phyloP scores from a whole-genome alignment of 2,888 invertebrate genomes.

The Agrotis exclamationis region DNA sequence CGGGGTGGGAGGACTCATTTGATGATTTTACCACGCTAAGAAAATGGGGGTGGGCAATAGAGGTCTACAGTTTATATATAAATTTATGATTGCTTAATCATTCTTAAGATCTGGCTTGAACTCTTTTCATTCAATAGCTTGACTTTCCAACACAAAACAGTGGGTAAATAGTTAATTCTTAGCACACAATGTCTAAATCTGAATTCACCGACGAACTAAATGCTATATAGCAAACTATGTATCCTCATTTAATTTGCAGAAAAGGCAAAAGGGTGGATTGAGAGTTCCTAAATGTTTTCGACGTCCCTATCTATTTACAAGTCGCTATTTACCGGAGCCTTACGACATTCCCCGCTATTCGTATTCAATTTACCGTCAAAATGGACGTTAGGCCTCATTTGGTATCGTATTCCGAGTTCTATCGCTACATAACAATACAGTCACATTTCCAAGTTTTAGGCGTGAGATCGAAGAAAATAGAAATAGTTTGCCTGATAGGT shows the following conservation, averaged over 20 bases:
- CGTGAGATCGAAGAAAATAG: conserved; percentile 4
- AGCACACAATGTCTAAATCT: neutral
- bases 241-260: conserved; percentile 85
- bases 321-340: conserved; percentile 82
- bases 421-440: conserved; percentile 55
- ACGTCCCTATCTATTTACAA: conserved; percentile 86
- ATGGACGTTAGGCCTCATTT: conserved; percentile 84
- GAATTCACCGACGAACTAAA: conserved; percentile 15
- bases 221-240: conserved; percentile 61
- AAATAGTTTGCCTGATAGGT: conserved; percentile 1
- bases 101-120: too few relatives aligned
- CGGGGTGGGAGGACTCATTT: too few relatives aligned
- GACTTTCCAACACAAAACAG: too few relatives aligned
- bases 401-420: conserved; percentile 74
- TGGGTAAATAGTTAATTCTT: too few relatives aligned
- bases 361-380: conserved; percentile 89
- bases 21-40: too few relatives aligned
- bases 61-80: too few relatives aligned
- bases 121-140: too few relatives aligned
- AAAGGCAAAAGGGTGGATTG: conserved; percentile 85
- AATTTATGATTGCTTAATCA: too few relatives aligned
- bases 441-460: conserved; percentile 41
- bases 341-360: conserved; percentile 79
- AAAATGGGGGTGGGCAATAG: too few relatives aligned
- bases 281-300: conserved; percentile 77